These are phyloP conservation scores for Ectobius pallidus DNA, from an alignment of 2,888 invertebrate genomes.

Conservation along the genomic window DNA sequence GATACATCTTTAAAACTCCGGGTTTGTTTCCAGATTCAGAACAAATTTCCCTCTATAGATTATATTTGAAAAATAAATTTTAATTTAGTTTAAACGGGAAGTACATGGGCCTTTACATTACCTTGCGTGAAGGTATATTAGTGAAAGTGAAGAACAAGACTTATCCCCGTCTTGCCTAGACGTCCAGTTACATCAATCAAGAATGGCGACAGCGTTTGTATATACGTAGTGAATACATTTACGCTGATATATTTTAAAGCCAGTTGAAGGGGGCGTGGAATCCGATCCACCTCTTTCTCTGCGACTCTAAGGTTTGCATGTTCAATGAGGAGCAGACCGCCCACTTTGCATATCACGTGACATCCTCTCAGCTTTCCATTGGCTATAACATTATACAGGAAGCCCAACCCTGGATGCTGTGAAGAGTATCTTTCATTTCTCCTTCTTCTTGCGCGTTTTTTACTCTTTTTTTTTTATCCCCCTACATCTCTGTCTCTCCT, in stretches of 20 bases:
- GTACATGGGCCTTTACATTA: too few species aligned
- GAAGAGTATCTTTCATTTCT: constrained; percentile 22
- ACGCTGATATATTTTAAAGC: not conserved
- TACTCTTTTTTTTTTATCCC: not conserved
- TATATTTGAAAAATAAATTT: too few species aligned
- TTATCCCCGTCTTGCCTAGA: not conserved
- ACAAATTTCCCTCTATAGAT: too few species aligned
- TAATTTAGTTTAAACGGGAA: too few species aligned
- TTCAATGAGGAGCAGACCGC: constrained; percentile 36
- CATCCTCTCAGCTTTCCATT: constrained; percentile 15
- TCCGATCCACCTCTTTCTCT: not conserved
- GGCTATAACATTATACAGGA: constrained; percentile 13
- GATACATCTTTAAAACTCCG: too few species aligned
- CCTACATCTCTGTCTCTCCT: not conserved
- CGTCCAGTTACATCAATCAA: not conserved
- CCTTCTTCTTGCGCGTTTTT: not conserved
- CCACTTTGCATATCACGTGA: constrained; percentile 43
- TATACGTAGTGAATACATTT: too few species aligned
- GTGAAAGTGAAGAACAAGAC: too few species aligned
- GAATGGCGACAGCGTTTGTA: constrained; percentile 16
- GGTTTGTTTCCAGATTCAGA: too few species aligned
- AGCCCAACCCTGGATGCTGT: constrained; percentile 34
- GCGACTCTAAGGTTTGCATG: constrained; percentile 30
- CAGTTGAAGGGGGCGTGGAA: not conserved
- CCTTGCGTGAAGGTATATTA: too few species aligned